phyloP scores from a whole-genome alignment of 2,797 vertebrate genomes.

The Antrozous pallidus region DNA sequence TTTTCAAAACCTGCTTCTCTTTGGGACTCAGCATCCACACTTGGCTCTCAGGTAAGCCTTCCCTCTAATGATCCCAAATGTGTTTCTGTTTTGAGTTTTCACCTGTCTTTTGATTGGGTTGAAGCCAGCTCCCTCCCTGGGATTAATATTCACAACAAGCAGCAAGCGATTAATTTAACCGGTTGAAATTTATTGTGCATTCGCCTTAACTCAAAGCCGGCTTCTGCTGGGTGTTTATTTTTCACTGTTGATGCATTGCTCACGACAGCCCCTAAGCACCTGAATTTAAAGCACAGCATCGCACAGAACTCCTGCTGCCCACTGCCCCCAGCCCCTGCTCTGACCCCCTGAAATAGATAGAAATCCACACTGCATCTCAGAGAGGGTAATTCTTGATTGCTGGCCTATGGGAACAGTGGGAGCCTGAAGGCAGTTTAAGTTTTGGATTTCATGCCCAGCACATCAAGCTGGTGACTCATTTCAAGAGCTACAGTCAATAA shows the following conservation, averaged over 20 bases:
- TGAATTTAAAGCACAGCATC: neutral
- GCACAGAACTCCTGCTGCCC: neutral
- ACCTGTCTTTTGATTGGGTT: slow-evolving; percentile 42
- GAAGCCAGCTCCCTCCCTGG: slow-evolving; percentile 16
- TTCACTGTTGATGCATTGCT: slow-evolving; percentile 34
- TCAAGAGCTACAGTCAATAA: slow-evolving; percentile 43
- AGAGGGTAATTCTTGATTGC: slow-evolving; percentile 20
- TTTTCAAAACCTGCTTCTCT: slow-evolving; percentile 10
- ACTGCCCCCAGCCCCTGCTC: neutral
- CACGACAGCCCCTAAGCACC: neutral
- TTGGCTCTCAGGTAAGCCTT: neutral
- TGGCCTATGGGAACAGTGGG: neutral
- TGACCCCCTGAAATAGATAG: neutral
- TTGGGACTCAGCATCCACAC: neutral
- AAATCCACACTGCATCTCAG: neutral
- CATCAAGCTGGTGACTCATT: neutral
- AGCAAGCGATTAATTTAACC: slow-evolving; percentile 56
- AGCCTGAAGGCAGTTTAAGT: neutral
- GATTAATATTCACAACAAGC: slow-evolving; percentile 63
- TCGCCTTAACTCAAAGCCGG: slow-evolving; percentile 3
- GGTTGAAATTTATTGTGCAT: slow-evolving; percentile 70
- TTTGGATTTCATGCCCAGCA: slow-evolving; percentile 27
- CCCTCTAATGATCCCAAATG: neutral
- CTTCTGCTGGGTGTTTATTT: slow-evolving; percentile 55
- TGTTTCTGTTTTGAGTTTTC: slow-evolving; percentile 22